Evolutionary conservation across 2,888 invertebrate species (phyloP).

Genomic region (Ametastegia equiseti): DNA sequence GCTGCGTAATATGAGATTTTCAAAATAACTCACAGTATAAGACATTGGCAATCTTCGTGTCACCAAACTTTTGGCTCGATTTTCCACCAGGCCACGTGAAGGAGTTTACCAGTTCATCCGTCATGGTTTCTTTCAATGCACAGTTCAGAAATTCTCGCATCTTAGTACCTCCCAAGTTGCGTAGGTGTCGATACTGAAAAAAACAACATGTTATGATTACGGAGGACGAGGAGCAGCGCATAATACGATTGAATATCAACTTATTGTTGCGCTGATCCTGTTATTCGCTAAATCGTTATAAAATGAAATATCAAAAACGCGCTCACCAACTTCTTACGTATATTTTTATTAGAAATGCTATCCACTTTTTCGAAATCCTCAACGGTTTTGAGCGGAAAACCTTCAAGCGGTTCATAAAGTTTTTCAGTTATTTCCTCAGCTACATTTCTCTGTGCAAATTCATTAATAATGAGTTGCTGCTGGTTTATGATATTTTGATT

Average conservation of each 20-base stretch:
- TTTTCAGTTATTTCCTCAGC: neutral
- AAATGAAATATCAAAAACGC: neutral
- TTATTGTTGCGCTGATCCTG: neutral
- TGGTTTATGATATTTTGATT: neutral
- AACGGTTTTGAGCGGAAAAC: neutral
- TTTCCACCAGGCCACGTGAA: neutral
- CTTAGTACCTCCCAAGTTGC: neutral
- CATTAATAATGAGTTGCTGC: neutral
- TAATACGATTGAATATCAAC: neutral
- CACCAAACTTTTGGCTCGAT: neutral
- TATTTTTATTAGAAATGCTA: neutral
- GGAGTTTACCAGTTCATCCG: neutral
- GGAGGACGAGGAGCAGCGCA: too few relatives aligned
- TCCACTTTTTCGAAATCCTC: neutral
- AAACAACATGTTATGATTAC: neutral
- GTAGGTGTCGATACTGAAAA: neutral
- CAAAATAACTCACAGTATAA: neutral
- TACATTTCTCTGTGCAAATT: neutral
- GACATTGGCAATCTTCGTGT: conserved; percentile 4
- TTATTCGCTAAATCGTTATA: neutral
- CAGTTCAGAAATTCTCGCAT: neutral
- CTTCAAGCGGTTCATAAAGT: neutral
- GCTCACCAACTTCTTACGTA: conserved; percentile 1
- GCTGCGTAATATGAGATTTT: neutral
- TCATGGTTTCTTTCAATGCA: neutral